Evolutionary conservation across 2,797 vertebrate species (phyloP).

Genomic region (Diceros bicornis): DNA sequence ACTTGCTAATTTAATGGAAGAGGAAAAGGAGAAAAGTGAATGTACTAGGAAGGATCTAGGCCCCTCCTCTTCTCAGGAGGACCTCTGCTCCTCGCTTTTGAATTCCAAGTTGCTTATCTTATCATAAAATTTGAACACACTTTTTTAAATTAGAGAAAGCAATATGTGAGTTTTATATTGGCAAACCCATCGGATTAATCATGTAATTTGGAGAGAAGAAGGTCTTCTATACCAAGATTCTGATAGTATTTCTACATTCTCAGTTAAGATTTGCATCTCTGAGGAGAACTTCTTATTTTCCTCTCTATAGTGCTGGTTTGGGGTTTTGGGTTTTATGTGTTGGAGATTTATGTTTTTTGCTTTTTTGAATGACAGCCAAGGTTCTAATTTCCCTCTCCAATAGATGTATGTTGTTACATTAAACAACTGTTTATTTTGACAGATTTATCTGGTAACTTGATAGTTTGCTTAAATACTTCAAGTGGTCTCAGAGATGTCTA

Average conservation of each 20-base stretch:
- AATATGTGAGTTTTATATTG: not conserved
- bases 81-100: not conserved
- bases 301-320: not conserved
- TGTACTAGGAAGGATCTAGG: not conserved
- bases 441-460: not conserved
- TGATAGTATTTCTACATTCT: not conserved
- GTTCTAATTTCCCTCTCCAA: not conserved
- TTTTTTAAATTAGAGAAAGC: not conserved
- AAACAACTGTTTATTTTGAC: not conserved
- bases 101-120: not conserved
- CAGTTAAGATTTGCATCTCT: not conserved
- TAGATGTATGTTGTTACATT: not conserved
- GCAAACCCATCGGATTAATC: not conserved
- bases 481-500: not conserved
- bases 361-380: not conserved
- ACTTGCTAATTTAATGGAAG: not conserved
- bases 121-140: not conserved
- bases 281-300: not conserved
- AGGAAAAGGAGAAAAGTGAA: not conserved
- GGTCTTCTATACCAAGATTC: not conserved
- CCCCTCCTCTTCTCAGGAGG: not conserved
- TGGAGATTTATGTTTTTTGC: not conserved
- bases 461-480: not conserved
- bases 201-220: not conserved
- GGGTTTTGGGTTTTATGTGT: not conserved